These are phyloP conservation scores for Galago senegalensis DNA, from an alignment of 2,797 vertebrate genomes.

Conservation along the genomic window DNA sequence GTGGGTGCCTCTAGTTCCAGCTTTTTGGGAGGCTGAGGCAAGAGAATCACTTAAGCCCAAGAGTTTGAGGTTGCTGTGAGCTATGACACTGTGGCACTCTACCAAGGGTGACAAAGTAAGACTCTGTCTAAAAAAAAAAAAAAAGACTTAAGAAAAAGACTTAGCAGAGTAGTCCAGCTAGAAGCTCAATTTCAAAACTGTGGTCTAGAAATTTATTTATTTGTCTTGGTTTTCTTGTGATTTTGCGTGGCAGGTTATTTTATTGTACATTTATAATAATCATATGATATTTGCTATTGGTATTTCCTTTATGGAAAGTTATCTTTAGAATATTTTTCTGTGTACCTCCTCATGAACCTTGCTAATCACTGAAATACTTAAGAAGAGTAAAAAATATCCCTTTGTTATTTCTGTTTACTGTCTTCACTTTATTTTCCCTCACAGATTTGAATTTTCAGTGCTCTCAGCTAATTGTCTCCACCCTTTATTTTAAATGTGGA, in stretches of 20 bases:
- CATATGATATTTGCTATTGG: background rate
- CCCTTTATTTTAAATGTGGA: background rate
- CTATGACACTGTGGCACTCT: too few relatives aligned
- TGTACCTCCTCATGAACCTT: slow-evolving; percentile 81
- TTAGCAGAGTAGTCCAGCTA: background rate
- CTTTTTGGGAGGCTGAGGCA: too few relatives aligned
- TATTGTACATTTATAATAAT: background rate
- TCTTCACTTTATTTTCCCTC: background rate
- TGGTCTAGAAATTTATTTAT: background rate
- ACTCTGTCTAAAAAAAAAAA: background rate
- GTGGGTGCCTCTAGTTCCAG: too few relatives aligned
- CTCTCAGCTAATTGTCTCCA: background rate
- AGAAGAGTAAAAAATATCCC: background rate
- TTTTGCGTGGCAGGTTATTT: background rate
- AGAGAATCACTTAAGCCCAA: too few relatives aligned
- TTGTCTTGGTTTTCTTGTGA: background rate
- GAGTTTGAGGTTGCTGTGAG: too few relatives aligned
- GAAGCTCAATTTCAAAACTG: slow-evolving; percentile 1
- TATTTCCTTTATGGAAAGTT: background rate
- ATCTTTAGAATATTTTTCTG: background rate
- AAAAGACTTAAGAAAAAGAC: background rate
- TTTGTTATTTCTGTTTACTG: slow-evolving; percentile 7
- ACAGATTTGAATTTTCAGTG: slow-evolving; percentile 30
- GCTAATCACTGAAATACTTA: slow-evolving; percentile 79
- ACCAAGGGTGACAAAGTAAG: too few relatives aligned